Percentiles rank a stretch among this genome's conserved stretches.
Evolutionary conservation across 2,888 invertebrate genomes (phyloP).

Genomic region (Euzophera pinguis): DNA sequence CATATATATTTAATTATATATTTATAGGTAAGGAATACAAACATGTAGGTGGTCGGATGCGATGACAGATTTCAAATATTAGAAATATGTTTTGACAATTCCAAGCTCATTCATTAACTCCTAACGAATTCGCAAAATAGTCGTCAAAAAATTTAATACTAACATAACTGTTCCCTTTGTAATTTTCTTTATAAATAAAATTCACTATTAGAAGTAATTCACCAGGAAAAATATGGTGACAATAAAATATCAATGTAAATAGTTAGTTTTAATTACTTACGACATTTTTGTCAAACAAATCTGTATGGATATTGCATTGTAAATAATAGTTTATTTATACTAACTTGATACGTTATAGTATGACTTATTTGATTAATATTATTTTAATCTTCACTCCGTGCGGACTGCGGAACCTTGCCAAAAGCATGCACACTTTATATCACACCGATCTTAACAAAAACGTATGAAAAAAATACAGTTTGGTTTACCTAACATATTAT

Average conservation of each 20-base stretch:
- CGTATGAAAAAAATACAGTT: too few relatives aligned
- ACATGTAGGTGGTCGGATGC: slow-evolving; percentile 25
- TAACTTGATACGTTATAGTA: slow-evolving; percentile 32
- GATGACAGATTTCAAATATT: slow-evolving; percentile 24
- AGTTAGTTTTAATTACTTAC: slow-evolving; percentile 63
- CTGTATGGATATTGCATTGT: slow-evolving; percentile 44
- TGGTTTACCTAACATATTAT: too few relatives aligned
- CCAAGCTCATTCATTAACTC: neutral
- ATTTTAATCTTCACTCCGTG: slow-evolving; percentile 20
- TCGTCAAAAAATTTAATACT: slow-evolving; percentile 3
- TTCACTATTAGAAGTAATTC: slow-evolving; percentile 45
- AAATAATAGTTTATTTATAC: slow-evolving; percentile 53
- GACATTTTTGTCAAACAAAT: slow-evolving; percentile 39
- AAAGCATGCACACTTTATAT: slow-evolving; percentile 51
- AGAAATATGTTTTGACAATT: neutral
- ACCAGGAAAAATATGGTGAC: slow-evolving; percentile 72
- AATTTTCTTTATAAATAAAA: slow-evolving; percentile 9
- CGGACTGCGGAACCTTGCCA: slow-evolving; percentile 25
- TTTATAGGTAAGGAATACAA: slow-evolving; percentile 18
- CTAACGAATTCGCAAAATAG: neutral
- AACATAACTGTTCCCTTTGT: slow-evolving; percentile 6
- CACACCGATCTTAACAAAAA: slow-evolving; percentile 25
- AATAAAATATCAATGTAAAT: slow-evolving; percentile 76
- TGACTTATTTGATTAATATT: neutral
- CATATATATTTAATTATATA: slow-evolving; percentile 28